A percentile compares a stretch with the other conserved stretches of the same genome.
These are phyloP conservation scores for Gambusia holbrooki DNA, from an alignment of 2,113 vertebrate species.

Conservation along the genomic window DNA sequence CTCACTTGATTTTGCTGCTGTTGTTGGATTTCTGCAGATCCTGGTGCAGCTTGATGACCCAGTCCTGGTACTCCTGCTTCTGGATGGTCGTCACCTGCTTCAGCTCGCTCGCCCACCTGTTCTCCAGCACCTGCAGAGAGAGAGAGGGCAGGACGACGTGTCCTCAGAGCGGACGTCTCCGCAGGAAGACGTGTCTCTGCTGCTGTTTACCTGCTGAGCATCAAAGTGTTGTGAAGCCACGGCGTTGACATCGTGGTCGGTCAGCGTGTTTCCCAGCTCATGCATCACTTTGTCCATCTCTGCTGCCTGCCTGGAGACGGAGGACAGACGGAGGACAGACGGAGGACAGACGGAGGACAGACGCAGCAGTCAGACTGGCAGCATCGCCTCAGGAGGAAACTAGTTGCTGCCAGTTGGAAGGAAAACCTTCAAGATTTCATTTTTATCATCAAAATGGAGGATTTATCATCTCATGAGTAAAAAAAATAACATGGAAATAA, in stretches of 20 bases:
- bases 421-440: too few relatives aligned
- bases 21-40: conserved; percentile 96
- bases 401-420: too few relatives aligned
- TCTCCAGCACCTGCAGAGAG: conserved; percentile 88
- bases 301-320: conserved; percentile 83
- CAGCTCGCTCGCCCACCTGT: conserved; percentile 94
- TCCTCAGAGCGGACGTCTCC: too few relatives aligned
- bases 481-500: too few relatives aligned
- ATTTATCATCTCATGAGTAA: too few relatives aligned
- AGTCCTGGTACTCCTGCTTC: conserved; percentile 97
- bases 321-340: too few relatives aligned
- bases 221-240: conserved; percentile 97
- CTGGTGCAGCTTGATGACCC: conserved; percentile 96
- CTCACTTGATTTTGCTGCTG: conserved; percentile 90
- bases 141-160: not conserved
- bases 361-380: not conserved
- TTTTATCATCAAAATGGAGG: too few relatives aligned
- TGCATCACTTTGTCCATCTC: conserved; percentile 99
- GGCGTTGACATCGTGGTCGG: conserved; percentile 94
- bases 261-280: conserved; percentile 92
- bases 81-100: conserved; percentile 94
- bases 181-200: too few relatives aligned
- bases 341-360: conserved; percentile 4
- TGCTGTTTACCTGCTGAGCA: conserved; percentile 87
- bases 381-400: not conserved